Evolutionary conservation across 2,888 invertebrate species (phyloP).

Genomic region (Flexamia atlantica): DNA sequence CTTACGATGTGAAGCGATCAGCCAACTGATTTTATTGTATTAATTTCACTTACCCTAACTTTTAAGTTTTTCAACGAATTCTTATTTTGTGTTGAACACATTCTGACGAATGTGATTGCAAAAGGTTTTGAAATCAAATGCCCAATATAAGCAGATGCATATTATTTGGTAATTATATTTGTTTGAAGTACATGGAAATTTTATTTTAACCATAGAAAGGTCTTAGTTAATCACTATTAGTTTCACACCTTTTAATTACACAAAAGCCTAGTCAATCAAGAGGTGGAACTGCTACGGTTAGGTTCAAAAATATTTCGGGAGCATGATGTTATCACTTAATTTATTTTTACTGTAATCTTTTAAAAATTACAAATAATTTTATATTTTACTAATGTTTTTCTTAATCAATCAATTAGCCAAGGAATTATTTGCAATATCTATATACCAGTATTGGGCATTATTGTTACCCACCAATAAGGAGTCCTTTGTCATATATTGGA

Average conservation of each 20-base stretch:
- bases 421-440: not conserved
- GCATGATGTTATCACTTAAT: no score
- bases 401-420: no score
- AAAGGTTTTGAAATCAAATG: not conserved
- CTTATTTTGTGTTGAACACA: constrained; percentile 17
- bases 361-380: no score
- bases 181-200: no score
- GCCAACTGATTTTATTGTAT: not conserved
- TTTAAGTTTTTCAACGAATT: constrained; percentile 42
- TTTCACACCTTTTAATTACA: no score
- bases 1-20: constrained; percentile 67
- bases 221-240: no score
- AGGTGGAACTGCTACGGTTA: no score
- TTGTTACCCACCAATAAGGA: constrained; percentile 29
- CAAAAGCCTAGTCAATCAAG: no score
- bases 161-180: not conserved
- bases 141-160: not conserved
- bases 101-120: not conserved
- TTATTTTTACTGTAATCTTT: no score
- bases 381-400: no score
- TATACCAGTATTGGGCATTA: constrained; percentile 32
- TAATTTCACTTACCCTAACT: constrained; percentile 7
- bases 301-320: no score
- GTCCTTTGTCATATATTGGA: constrained; percentile 11
- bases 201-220: no score